Evolutionary conservation across 1,140 invertebrate species (phyloP).

Genomic region (Drosophila watanabei): DNA sequence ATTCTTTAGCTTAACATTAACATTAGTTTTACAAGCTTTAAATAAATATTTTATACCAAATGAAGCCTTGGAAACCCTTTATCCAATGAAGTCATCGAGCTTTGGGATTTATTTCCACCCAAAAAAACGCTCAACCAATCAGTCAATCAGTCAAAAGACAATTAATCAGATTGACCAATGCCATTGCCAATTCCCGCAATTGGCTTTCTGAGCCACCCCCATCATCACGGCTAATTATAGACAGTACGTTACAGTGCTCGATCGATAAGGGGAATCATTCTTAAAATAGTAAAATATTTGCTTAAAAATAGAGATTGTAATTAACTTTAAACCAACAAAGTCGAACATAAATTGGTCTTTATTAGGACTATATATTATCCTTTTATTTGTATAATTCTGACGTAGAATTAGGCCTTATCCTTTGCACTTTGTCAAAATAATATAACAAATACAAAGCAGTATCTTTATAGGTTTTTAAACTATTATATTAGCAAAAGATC

Average conservation of each 20-base stretch:
- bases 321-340: too few relatives aligned
- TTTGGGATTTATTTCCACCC: not conserved
- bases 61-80: not conserved
- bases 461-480: too few relatives aligned
- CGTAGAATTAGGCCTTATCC: too few relatives aligned
- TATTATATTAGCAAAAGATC: too few relatives aligned
- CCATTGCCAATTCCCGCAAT: conserved; percentile 30
- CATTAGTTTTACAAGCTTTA: not conserved
- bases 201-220: conserved; percentile 22
- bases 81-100: conserved; percentile 6
- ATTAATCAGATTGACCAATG: conserved; percentile 33
- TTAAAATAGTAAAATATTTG: too few relatives aligned
- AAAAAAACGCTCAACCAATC: conserved; percentile 3
- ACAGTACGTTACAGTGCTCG: not conserved
- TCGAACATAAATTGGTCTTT: too few relatives aligned
- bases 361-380: too few relatives aligned
- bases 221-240: conserved; percentile 45
- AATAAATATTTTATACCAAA: not conserved
- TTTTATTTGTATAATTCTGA: too few relatives aligned
- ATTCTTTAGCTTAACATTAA: too few relatives aligned
- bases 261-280: not conserved
- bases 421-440: too few relatives aligned
- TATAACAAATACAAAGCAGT: too few relatives aligned
- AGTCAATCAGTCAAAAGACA: not conserved
- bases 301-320: not conserved